Conservation (phyloP, 2,888 invertebrate genomes). For the Drosophila anomelani region DNA sequence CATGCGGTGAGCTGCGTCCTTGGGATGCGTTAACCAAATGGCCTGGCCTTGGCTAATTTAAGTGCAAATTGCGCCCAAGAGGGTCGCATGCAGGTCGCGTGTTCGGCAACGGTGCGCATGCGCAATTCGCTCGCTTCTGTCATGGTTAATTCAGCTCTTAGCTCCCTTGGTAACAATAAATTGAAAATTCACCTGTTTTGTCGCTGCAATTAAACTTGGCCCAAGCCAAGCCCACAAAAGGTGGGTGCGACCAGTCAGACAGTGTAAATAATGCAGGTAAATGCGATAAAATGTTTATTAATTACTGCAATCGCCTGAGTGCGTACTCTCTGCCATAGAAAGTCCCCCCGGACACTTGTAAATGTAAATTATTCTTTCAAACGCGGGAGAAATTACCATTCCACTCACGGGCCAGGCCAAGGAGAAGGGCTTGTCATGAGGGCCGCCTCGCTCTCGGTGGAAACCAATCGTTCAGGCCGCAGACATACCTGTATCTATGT, state of each 20-base stretch:
- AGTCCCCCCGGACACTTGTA: constrained; percentile 49
- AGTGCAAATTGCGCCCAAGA: constrained; percentile 70
- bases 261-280: constrained; percentile 43
- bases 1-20: constrained; percentile 54
- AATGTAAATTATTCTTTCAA: constrained; percentile 42
- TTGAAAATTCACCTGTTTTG: constrained; percentile 54
- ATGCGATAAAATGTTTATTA: constrained; percentile 61
- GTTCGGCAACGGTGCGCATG: constrained; percentile 52
- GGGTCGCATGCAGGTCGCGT: constrained; percentile 44
- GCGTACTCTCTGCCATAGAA: constrained; percentile 53
- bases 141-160: constrained; percentile 14
- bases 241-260: constrained; percentile 21
- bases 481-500: constrained; percentile 27
- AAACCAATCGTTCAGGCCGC: constrained; percentile 42
- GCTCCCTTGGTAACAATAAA: constrained; percentile 20
- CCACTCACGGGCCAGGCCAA: constrained; percentile 56
- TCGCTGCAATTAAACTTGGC: constrained; percentile 55
- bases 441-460: constrained; percentile 9
- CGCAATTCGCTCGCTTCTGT: constrained; percentile 13
- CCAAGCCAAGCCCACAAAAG: constrained; percentile 40
- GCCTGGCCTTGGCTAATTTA: constrained; percentile 67
- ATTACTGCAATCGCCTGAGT: constrained; percentile 47
- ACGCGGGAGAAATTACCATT: constrained; percentile 67
- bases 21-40: constrained; percentile 42
- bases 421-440: constrained; percentile 69